phyloP scores from a whole-genome alignment of 2,888 invertebrate species.

The Brenthis ino region DNA sequence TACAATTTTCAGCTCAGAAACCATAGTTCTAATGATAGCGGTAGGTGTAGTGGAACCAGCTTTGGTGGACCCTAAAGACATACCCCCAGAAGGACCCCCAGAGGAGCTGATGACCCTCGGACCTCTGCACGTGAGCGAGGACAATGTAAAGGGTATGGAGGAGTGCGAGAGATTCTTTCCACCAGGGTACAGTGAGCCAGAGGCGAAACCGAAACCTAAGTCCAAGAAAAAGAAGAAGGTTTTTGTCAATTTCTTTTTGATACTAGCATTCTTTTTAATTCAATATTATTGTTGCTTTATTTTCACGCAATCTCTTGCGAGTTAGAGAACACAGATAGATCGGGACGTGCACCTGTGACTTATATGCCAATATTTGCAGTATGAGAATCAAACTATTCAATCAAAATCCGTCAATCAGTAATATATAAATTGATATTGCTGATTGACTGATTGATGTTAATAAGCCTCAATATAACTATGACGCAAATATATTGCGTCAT shows the following conservation, averaged over 20 bases:
- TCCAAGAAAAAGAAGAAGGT: conserved; percentile 82
- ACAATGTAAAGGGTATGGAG: conserved; percentile 83
- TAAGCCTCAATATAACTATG: too few species aligned
- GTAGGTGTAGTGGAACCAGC: conserved; percentile 84
- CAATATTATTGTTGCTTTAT: background rate
- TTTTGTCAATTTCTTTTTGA: conserved; percentile 2
- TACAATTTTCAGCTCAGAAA: conserved; percentile 82
- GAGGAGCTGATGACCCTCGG: conserved; percentile 84
- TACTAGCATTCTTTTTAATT: background rate
- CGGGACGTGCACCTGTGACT: too few species aligned
- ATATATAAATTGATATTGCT: too few species aligned
- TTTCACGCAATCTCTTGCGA: too few species aligned
- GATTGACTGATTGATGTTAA: too few species aligned
- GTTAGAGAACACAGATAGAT: too few species aligned
- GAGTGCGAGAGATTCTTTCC: conserved; percentile 88
- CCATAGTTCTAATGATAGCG: conserved; percentile 86
- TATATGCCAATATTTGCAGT: too few species aligned
- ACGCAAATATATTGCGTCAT: too few species aligned
- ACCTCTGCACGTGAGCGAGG: conserved; percentile 86
- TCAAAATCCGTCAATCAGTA: too few species aligned
- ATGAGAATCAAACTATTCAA: too few species aligned
- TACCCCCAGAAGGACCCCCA: conserved; percentile 84
- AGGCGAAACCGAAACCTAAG: conserved; percentile 69
- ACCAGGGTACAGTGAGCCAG: conserved; percentile 81
- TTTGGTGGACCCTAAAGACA: conserved; percentile 83